Evolutionary conservation across 2,888 invertebrate species (phyloP).

Genomic region (Nineta flava): DNA sequence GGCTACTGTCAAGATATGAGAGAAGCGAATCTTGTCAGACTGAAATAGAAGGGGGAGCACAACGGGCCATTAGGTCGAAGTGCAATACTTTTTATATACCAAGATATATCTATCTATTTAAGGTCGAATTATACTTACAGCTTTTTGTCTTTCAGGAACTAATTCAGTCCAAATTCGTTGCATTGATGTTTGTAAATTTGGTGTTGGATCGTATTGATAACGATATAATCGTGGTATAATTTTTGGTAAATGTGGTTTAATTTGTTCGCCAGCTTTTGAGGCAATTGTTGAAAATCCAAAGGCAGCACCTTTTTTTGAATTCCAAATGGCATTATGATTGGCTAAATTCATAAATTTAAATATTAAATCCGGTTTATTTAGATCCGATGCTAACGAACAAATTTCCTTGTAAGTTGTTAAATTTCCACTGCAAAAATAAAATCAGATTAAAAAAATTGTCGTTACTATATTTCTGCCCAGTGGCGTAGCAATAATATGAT

Average conservation of each 20-base stretch:
- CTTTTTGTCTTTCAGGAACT: constrained; percentile 70
- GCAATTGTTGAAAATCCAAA: constrained; percentile 85
- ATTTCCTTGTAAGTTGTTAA: constrained; percentile 89
- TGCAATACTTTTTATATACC: no score
- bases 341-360: constrained; percentile 95
- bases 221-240: constrained; percentile 81
- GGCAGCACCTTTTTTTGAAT: constrained; percentile 86
- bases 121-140: constrained; percentile 33
- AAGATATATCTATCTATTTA: no score
- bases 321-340: constrained; percentile 90
- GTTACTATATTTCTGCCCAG: no score
- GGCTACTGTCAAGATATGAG: no score
- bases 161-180: constrained; percentile 85
- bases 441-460: no score
- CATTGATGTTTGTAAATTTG: constrained; percentile 86
- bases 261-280: constrained; percentile 64
- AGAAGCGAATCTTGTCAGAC: no score
- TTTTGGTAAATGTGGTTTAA: constrained; percentile 64
- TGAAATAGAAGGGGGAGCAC: no score
- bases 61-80: no score
- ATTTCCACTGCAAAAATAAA: constrained; percentile 46
- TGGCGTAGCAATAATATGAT: no score
- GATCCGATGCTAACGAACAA: constrained; percentile 81
- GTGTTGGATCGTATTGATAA: constrained; percentile 86
- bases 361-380: constrained; percentile 87